Percentiles rank a stretch among this genome's conserved stretches.
Evolutionary conservation across 2,797 vertebrate genomes (phyloP).

Genomic region (Dryobates pubescens): DNA sequence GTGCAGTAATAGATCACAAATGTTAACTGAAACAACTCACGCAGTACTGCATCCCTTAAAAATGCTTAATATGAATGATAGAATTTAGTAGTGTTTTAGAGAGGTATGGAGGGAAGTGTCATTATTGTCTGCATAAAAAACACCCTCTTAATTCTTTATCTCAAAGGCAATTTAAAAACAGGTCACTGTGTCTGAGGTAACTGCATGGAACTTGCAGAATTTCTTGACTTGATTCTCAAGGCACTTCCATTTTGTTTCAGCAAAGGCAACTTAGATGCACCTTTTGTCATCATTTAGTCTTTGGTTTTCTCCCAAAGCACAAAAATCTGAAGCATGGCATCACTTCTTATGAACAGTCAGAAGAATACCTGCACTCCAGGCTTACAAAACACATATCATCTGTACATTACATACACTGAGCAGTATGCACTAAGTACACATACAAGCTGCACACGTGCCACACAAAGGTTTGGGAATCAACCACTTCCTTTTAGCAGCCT

Average conservation of each 20-base stretch:
- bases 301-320: background rate
- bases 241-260: conserved; percentile 36
- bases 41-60: background rate
- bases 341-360: background rate
- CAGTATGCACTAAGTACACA: background rate
- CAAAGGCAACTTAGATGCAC: background rate
- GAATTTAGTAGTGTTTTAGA: background rate
- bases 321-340: background rate
- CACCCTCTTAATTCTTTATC: background rate
- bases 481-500: conserved; percentile 83
- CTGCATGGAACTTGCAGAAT: background rate
- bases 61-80: background rate
- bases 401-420: background rate
- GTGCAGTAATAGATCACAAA: background rate
- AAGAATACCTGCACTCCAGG: background rate
- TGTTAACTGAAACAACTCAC: background rate
- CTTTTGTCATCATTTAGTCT: background rate
- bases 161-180: background rate
- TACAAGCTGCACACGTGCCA: background rate
- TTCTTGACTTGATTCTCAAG: conserved; percentile 32
- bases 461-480: conserved; percentile 10
- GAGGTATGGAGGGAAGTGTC: background rate
- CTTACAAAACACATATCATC: background rate
- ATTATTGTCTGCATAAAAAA: background rate
- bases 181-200: background rate